These are phyloP conservation scores for Nemurella pictetii DNA, from an alignment of 2,888 invertebrate genomes.

Conservation along the genomic window DNA sequence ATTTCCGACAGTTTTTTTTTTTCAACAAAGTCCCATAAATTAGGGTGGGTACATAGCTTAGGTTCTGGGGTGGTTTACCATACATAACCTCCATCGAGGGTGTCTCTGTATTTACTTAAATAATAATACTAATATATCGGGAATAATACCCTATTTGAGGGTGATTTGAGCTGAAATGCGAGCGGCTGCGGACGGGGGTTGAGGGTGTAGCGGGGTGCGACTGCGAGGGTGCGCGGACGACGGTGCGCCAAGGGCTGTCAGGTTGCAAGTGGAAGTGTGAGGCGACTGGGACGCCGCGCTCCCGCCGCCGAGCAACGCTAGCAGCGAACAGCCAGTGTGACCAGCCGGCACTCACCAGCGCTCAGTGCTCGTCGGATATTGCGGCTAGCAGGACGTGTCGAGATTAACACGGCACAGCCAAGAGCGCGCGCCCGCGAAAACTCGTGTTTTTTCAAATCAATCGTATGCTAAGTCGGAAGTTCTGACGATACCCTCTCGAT, in stretches of 20 bases:
- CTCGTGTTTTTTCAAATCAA: slow-evolving; percentile 9
- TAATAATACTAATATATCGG: slow-evolving; percentile 31
- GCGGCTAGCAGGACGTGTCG: not conserved
- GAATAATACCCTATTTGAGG: slow-evolving; percentile 31
- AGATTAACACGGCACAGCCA: not conserved
- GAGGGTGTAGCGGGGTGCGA: not conserved
- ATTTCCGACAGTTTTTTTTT: not conserved
- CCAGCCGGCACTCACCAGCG: not conserved
- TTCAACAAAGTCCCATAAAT: not conserved
- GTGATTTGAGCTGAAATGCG: slow-evolving; percentile 24
- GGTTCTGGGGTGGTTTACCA: not conserved
- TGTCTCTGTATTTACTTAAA: slow-evolving; percentile 28
- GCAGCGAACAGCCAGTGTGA: not conserved
- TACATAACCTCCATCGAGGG: slow-evolving; percentile 4
- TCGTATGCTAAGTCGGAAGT: not conserved
- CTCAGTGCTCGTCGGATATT: not conserved
- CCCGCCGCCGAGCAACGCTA: not conserved
- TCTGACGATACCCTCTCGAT: not conserved
- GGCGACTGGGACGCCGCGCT: not conserved
- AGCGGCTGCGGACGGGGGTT: not conserved
- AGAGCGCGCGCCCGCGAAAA: slow-evolving; percentile 23
- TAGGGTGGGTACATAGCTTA: not conserved
- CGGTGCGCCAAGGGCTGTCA: not conserved
- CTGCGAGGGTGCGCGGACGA: not conserved
- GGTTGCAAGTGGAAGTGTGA: not conserved